Conservation (phyloP, 2,888 invertebrate genomes). For the Apamea epomidion region DNA sequence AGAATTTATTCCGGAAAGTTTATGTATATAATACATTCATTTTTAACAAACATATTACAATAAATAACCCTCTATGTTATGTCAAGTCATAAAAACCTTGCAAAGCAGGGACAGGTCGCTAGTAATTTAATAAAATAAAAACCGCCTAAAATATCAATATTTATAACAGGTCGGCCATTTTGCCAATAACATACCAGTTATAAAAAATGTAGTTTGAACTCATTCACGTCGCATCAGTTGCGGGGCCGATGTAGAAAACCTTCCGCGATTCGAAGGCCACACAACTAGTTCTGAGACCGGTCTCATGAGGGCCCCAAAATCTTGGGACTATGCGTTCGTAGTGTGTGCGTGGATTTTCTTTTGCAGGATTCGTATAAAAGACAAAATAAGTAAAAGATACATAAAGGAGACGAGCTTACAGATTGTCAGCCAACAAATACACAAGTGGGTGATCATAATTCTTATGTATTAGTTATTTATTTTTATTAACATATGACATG, state of each 20-base stretch:
- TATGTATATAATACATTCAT: background rate
- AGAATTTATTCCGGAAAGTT: background rate
- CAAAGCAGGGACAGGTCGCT: background rate
- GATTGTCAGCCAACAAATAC: no score
- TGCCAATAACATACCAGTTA: slow-evolving; percentile 51
- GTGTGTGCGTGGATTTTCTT: slow-evolving; percentile 45
- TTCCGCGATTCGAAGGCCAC: slow-evolving; percentile 83
- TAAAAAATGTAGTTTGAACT: slow-evolving; percentile 53
- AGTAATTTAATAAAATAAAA: slow-evolving; percentile 16
- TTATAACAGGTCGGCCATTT: slow-evolving; percentile 46
- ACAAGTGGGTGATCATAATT: background rate
- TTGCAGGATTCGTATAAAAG: slow-evolving; percentile 40
- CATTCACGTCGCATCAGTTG: slow-evolving; percentile 66
- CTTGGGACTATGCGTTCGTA: slow-evolving; percentile 44
- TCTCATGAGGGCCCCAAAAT: slow-evolving; percentile 67
- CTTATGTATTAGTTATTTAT: background rate
- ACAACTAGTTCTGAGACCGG: slow-evolving; percentile 85
- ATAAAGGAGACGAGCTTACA: background rate
- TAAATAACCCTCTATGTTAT: background rate
- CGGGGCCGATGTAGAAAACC: slow-evolving; percentile 84
- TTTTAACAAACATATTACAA: background rate
- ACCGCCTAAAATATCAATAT: slow-evolving; percentile 35
- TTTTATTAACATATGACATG: no score
- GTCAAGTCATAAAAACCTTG: background rate
- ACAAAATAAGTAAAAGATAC: background rate